phyloP scores from a whole-genome alignment of 1,140 invertebrate species.

The Homarus americanus region DNA sequence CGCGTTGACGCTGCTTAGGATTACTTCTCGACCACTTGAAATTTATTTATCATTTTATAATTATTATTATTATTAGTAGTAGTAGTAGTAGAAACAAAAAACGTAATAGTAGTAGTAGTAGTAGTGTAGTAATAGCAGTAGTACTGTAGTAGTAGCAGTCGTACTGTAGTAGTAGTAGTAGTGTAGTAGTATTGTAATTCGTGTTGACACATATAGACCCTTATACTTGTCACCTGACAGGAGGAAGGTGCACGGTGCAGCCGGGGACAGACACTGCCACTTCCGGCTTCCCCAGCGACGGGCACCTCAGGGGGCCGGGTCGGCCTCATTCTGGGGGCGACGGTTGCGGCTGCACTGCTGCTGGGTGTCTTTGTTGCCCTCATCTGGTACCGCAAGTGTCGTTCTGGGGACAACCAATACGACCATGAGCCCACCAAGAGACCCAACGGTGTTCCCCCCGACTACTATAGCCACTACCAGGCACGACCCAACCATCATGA shows the following conservation, averaged over 20 bases:
- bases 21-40: too few relatives aligned
- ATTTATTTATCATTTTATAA: too few relatives aligned
- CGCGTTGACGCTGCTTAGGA: too few relatives aligned
- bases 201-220: too few relatives aligned
- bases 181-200: too few relatives aligned
- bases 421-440: constrained; percentile 33
- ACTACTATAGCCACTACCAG: constrained; percentile 55
- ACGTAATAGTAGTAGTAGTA: too few relatives aligned
- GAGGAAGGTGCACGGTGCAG: constrained; percentile 39
- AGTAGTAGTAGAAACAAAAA: too few relatives aligned
- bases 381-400: constrained; percentile 52
- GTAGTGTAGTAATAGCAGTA: too few relatives aligned
- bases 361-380: constrained; percentile 46
- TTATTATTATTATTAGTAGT: too few relatives aligned
- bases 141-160: too few relatives aligned
- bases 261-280: constrained; percentile 20
- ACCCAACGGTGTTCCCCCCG: constrained; percentile 52
- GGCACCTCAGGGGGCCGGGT: constrained; percentile 29
- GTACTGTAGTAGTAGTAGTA: too few relatives aligned
- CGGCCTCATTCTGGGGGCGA: constrained; percentile 46
- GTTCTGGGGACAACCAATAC: neutral
- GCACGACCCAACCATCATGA: neutral
- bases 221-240: neutral
- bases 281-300: constrained; percentile 35
- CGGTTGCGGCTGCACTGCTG: constrained; percentile 27